A percentile compares a stretch with the other conserved stretches of the same genome.
Conservation (phyloP, 2,113 vertebrate species). For the Labrus mixtus region DNA sequence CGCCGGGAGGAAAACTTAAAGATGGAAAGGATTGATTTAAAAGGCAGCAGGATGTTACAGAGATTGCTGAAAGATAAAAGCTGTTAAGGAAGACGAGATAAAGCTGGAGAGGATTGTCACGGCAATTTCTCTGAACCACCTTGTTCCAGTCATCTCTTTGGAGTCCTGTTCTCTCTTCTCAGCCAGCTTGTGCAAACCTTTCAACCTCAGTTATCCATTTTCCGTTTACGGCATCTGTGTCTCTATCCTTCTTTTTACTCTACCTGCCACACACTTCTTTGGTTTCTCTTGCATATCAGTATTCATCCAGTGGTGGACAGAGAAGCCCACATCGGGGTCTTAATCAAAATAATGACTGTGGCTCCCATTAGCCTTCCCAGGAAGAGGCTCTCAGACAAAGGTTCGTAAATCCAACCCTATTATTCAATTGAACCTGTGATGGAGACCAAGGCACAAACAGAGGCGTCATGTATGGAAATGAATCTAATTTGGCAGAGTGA, state of each 20-base stretch:
- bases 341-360: slow-evolving; percentile 79
- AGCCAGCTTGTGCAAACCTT: slow-evolving; percentile 21
- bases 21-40: slow-evolving; percentile 54
- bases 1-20: slow-evolving; percentile 6
- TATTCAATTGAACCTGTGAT: slow-evolving; percentile 59
- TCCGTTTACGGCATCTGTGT: slow-evolving; percentile 1
- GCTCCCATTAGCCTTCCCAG: slow-evolving; percentile 59
- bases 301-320: slow-evolving; percentile 42
- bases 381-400: slow-evolving; percentile 70
- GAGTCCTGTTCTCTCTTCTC: slow-evolving; percentile 8
- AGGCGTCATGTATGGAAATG: slow-evolving; percentile 62
- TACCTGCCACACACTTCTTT: slow-evolving; percentile 10
- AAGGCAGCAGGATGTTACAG: slow-evolving; percentile 16
- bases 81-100: slow-evolving; percentile 24
- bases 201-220: slow-evolving; percentile 12
- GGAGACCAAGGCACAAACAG: slow-evolving; percentile 48
- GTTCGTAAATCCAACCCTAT: slow-evolving; percentile 73
- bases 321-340: slow-evolving; percentile 30
- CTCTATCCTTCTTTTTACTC: neutral
- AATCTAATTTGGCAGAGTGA: slow-evolving; percentile 76
- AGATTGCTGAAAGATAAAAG: slow-evolving; percentile 19
- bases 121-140: slow-evolving; percentile 8
- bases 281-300: slow-evolving; percentile 43
- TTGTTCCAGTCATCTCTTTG: slow-evolving; percentile 23
- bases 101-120: slow-evolving; percentile 5